Evolutionary conservation across 2,888 invertebrate genomes (phyloP), one percentile per base, ranked within the genome.

Genomic region (Blastobasis lacticolella): DNA sequence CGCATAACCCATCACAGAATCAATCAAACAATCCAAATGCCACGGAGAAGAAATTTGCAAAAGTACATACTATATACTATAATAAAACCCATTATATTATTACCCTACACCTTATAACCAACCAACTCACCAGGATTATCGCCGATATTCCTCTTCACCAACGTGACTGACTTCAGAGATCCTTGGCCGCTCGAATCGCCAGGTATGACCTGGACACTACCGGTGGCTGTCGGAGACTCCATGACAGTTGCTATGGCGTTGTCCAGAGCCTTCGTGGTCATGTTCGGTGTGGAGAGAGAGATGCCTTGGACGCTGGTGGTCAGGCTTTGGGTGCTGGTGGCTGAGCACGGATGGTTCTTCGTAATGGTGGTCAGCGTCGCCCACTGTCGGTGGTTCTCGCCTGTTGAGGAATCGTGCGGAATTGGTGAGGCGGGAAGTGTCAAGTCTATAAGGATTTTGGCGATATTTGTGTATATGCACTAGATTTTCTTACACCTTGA

Each of bases 191-290:
- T 82, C 48, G 87, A 82, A 61, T 84, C 84, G 48, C 78, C 82
- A 46, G 87, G 82, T 62, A 87, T 85, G 8, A 86, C 81, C 41
- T 87, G 82, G 46, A 79, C 78, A 4, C 73, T 75, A 42, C 73
- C 69, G 4, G 75, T 62, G 0, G 70, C 49, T 0, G 79, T 73
- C 0, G 86, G 85, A n/a, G 83, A 81, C 60, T 78, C 78, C 64
- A 87, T 83, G 10, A 87, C 79, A 1, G 84, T 83, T 0, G 87
- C 87, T 50, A 88, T 85, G 1, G 86, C 86, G 55, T 70, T 85
- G 54, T 87, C 86, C 0, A 87, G 46, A 0, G 85, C 82, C 0
- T 81, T 75, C 53, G 87, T 87, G 0, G 82, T 73, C 44, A 64
- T 57, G 50, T 75, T 80, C 3, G 81, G 79, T 4, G 81, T 67